Evolutionary conservation across 2,113 vertebrate species (phyloP), one percentile per base, ranked within the genome.

Genomic region (Colistium nudipinnis): DNA sequence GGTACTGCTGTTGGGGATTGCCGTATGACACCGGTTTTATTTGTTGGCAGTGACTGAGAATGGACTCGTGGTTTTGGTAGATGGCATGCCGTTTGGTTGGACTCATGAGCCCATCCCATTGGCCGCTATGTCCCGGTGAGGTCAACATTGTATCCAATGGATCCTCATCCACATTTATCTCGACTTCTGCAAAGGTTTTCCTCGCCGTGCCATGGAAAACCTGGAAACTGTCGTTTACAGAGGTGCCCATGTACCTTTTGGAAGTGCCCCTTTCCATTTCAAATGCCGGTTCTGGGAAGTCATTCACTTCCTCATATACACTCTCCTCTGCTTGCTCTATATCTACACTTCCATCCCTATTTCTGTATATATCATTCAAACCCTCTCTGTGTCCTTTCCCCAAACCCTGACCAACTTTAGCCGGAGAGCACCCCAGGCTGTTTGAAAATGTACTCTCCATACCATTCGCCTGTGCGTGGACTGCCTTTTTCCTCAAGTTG

Each of bases 161-260:
- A 61, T 93, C 94, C 30, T 92, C 95, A 44, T 94, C 93, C 1
- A 93, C 93, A 66, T 91, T 93, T 2, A 93, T 63, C 71, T 94
- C 95, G 0, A 96, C 54, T 78, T 97, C 96, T 70, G 91, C 82
- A 25, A 95, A 93, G 52, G 91, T 92, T 70, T 94, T 94, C 45
- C 86, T 84, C 56, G 76, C 85, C 2, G 90, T 91, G 80, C 90
- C 82, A n/a, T 91, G 70, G 62, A 84, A 86, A 22, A 93, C 14
- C 2, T 77, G 74, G 24, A 85, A 89, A n/a, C 75, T 70, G 31
- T 88, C 35, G 12, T 87, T 87, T 28, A 77, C 64, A 17, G 81
- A 83, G 30, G 83, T 30, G 28, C n/a, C 27, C 2, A 17, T 64
- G 38, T 70, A 67, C 11, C 62, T 67, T 56, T 71, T 62, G 0